Conservation (phyloP, 2,797 vertebrate genomes). For the Erpetoichthys calabaricus region DNA sequence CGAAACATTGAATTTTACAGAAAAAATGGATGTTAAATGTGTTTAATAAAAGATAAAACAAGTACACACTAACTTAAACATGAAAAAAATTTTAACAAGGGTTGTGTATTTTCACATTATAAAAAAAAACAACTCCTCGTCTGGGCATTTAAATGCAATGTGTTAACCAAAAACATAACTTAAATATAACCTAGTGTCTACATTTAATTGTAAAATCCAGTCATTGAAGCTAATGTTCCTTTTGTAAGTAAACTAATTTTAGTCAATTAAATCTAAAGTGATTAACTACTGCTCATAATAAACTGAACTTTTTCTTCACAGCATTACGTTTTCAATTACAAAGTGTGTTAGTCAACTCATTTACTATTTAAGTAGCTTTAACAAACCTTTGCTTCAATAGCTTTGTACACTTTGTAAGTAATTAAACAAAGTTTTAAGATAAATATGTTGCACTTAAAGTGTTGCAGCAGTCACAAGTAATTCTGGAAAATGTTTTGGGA, state of each 20-base stretch:
- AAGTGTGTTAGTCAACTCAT: not conserved
- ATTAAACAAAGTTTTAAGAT: too few species aligned
- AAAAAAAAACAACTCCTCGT: too few species aligned
- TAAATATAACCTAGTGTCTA: slow-evolving; percentile 13
- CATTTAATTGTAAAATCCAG: slow-evolving; percentile 9
- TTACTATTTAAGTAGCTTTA: not conserved
- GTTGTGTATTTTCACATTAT: too few species aligned
- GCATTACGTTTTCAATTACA: slow-evolving; percentile 5
- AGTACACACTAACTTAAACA: too few species aligned
- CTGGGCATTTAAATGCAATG: slow-evolving; percentile 5
- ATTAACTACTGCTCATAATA: slow-evolving; percentile 14
- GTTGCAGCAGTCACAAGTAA: too few species aligned
- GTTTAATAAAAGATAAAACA: too few species aligned
- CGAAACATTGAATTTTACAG: too few species aligned
- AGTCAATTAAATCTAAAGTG: slow-evolving; percentile 11
- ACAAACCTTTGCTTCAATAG: not conserved
- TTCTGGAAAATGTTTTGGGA: too few species aligned
- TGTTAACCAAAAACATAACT: slow-evolving; percentile 6
- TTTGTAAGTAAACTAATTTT: slow-evolving; percentile 18
- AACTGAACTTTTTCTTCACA: not conserved
- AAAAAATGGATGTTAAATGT: too few species aligned
- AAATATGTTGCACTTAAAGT: too few species aligned
- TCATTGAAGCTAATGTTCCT: slow-evolving; percentile 10
- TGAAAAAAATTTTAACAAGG: too few species aligned
- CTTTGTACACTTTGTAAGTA: too few species aligned